phyloP scores from a whole-genome alignment of 2,888 invertebrate genomes.

The Quadroppia sp. region DNA sequence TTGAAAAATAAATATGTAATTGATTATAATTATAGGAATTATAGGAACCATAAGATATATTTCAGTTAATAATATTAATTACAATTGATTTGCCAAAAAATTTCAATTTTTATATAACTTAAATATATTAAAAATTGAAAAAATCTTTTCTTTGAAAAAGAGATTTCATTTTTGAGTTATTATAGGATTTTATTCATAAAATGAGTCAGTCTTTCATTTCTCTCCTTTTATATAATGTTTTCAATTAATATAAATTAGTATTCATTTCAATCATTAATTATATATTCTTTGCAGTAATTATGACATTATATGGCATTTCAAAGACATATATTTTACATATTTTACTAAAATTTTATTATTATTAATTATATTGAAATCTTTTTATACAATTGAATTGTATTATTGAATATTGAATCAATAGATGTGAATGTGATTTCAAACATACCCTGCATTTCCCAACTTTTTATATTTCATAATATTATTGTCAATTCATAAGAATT shows the following conservation, averaged over 20 bases:
- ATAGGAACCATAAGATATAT: neutral
- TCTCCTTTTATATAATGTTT: neutral
- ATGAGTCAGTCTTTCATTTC: neutral
- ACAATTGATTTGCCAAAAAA: neutral
- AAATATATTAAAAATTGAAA: neutral
- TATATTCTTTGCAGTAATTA: neutral
- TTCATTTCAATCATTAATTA: neutral
- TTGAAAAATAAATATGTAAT: neutral
- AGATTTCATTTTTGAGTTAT: neutral
- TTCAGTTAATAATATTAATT: neutral
- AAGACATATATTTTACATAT: neutral
- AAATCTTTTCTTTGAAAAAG: neutral
- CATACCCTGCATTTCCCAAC: slow-evolving; percentile 21
- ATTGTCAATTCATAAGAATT: neutral
- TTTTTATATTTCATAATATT: neutral
- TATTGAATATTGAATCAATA: neutral
- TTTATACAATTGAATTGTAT: neutral
- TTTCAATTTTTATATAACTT: neutral
- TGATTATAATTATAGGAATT: neutral
- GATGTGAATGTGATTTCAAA: neutral
- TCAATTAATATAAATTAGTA: neutral
- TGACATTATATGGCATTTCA: neutral
- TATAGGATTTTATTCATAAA: neutral
- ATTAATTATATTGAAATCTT: neutral
- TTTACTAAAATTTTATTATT: neutral